phyloP scores from a whole-genome alignment of 2,113 vertebrate species.

The Pseudorhombus dupliciocellatus region DNA sequence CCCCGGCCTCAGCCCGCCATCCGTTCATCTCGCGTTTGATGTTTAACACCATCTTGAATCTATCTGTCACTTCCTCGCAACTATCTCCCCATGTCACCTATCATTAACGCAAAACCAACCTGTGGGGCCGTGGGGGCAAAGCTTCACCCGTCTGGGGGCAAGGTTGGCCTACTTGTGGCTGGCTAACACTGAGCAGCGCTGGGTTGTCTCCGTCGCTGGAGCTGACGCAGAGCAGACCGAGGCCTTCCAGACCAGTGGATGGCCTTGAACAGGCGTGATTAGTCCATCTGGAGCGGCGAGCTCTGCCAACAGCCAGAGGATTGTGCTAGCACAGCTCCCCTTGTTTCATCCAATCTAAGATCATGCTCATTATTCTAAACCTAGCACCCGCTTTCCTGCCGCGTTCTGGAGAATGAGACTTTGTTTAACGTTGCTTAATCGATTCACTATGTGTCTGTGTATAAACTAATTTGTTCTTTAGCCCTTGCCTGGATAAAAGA shows the following conservation, averaged over 20 bases:
- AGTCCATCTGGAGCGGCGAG: slow-evolving; percentile 68
- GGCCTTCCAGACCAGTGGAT: slow-evolving; percentile 63
- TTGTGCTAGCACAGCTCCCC: slow-evolving; percentile 65
- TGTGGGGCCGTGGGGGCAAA: slow-evolving; percentile 21
- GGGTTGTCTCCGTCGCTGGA: slow-evolving; percentile 47
- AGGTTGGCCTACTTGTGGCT: slow-evolving; percentile 9
- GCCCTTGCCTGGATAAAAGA: slow-evolving; percentile 55
- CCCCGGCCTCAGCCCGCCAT: slow-evolving; percentile 48
- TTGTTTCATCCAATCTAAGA: slow-evolving; percentile 65
- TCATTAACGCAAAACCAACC: slow-evolving; percentile 54
- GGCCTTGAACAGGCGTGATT: slow-evolving; percentile 73
- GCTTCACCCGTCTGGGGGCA: slow-evolving; percentile 22
- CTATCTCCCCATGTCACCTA: slow-evolving; percentile 54
- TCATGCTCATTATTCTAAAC: slow-evolving; percentile 68
- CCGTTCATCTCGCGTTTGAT: slow-evolving; percentile 63
- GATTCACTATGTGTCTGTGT: slow-evolving; percentile 65
- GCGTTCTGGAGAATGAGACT: slow-evolving; percentile 57
- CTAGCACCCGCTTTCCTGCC: slow-evolving; percentile 40
- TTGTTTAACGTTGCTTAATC: slow-evolving; percentile 68
- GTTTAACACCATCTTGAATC: slow-evolving; percentile 74
- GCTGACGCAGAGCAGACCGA: slow-evolving; percentile 55
- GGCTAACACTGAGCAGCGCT: slow-evolving; percentile 45
- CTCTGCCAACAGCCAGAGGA: slow-evolving; percentile 68
- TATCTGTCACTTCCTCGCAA: slow-evolving; percentile 68
- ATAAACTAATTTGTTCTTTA: slow-evolving; percentile 61